These are phyloP conservation scores for Ceyx margarethae DNA, from an alignment of 2,113 vertebrate genomes.

Conservation along the genomic window DNA sequence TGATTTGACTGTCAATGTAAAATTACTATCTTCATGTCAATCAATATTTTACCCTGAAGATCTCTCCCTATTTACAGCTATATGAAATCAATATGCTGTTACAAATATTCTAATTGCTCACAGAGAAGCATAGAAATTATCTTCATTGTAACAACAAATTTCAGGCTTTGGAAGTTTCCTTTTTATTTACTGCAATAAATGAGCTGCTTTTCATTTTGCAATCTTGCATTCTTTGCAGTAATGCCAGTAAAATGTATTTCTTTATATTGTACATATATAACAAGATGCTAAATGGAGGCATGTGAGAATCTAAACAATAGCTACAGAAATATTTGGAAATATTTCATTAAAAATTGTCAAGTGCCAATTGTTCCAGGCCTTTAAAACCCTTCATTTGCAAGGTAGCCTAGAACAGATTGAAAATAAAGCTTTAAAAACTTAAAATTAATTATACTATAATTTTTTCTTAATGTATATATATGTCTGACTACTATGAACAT, in stretches of 20 bases:
- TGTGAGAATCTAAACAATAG: neutral
- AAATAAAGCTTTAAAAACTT: neutral
- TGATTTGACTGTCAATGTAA: neutral
- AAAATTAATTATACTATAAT: neutral
- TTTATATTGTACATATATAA: neutral
- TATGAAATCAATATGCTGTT: neutral
- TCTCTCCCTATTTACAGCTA: neutral
- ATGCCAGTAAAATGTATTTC: neutral
- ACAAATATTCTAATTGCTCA: neutral
- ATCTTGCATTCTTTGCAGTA: neutral
- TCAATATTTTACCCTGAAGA: neutral
- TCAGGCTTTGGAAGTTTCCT: neutral
- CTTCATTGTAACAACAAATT: neutral
- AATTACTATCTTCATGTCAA: neutral
- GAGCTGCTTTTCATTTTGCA: neutral
- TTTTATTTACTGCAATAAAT: neutral
- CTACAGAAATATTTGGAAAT: neutral
- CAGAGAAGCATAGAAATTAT: neutral
- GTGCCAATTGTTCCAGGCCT: neutral
- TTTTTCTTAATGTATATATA: neutral
- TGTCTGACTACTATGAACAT: neutral
- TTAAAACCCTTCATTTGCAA: neutral
- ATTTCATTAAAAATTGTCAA: neutral
- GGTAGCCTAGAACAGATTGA: neutral
- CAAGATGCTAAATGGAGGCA: neutral